These are phyloP conservation scores for Prunella strophiata DNA, from an alignment of 2,797 vertebrate genomes.

Conservation along the genomic window DNA sequence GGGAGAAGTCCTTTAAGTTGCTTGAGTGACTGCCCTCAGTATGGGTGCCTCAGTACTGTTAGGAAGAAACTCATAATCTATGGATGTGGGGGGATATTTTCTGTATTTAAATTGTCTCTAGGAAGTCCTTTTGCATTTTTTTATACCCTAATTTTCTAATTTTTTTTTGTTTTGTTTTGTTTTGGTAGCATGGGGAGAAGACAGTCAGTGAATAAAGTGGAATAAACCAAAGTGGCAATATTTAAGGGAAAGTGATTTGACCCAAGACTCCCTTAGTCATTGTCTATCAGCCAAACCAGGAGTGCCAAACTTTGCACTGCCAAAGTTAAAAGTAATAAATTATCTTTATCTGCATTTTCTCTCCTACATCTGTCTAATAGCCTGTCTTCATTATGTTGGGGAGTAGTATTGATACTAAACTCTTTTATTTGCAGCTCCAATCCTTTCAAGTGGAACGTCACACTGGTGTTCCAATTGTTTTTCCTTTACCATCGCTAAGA, in stretches of 20 bases:
- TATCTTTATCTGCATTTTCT: neutral
- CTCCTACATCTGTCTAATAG: neutral
- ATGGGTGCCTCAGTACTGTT: neutral
- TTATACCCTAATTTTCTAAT: neutral
- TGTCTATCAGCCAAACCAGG: neutral
- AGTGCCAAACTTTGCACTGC: neutral
- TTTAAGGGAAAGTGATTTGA: neutral
- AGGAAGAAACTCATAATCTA: neutral
- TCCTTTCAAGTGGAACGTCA: neutral
- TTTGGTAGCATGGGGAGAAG: neutral
- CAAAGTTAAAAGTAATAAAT: neutral
- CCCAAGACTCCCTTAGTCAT: neutral
- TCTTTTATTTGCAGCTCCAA: neutral
- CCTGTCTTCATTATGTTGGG: neutral
- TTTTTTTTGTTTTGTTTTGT: neutral
- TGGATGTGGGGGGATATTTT: neutral
- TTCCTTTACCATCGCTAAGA: neutral
- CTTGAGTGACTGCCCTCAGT: neutral
- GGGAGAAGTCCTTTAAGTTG: neutral
- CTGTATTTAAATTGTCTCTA: neutral
- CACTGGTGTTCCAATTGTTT: neutral
- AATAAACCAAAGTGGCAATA: neutral
- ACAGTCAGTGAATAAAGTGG: neutral
- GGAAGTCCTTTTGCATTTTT: neutral
- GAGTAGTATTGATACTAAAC: neutral